Conservation (phyloP, 1,140 invertebrate genomes). For the Atta texana region DNA sequence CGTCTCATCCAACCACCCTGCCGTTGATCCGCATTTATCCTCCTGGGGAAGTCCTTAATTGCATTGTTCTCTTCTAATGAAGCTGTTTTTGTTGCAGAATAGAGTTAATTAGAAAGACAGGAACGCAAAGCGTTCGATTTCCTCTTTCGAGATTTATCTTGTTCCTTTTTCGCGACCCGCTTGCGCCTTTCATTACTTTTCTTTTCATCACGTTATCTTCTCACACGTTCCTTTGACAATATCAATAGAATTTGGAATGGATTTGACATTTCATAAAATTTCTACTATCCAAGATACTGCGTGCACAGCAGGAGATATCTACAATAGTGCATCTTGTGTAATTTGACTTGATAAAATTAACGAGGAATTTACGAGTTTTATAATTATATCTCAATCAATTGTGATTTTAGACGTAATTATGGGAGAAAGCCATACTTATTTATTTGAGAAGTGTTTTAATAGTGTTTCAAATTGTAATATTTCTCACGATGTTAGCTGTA, state of each 20-base stretch:
- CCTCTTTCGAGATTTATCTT: slow-evolving; percentile 40
- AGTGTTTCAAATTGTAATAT: background rate
- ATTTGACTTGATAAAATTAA: background rate
- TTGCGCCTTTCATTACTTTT: background rate
- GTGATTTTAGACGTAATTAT: background rate
- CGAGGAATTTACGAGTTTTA: too few species aligned
- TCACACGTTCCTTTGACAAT: background rate
- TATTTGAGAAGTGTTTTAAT: background rate
- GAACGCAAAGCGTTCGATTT: slow-evolving; percentile 68
- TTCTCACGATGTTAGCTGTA: background rate
- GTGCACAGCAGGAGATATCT: background rate
- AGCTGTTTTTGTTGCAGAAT: slow-evolving; percentile 72
- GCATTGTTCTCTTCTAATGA: slow-evolving; percentile 72
- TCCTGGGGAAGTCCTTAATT: slow-evolving; percentile 67
- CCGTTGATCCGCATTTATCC: slow-evolving; percentile 70
- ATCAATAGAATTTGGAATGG: background rate
- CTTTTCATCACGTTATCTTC: background rate
- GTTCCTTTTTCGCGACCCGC: slow-evolving; percentile 20
- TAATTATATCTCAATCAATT: background rate
- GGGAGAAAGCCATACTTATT: background rate
- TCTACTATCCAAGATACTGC: background rate
- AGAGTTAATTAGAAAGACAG: slow-evolving; percentile 70
- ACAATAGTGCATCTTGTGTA: background rate
- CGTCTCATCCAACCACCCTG: slow-evolving; percentile 48
- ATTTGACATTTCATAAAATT: slow-evolving; percentile 7